Evolutionary conservation across 2,113 vertebrate genomes (phyloP), one percentile per base, ranked within the genome.

Genomic region (Dendropsophus ebraccatus): DNA sequence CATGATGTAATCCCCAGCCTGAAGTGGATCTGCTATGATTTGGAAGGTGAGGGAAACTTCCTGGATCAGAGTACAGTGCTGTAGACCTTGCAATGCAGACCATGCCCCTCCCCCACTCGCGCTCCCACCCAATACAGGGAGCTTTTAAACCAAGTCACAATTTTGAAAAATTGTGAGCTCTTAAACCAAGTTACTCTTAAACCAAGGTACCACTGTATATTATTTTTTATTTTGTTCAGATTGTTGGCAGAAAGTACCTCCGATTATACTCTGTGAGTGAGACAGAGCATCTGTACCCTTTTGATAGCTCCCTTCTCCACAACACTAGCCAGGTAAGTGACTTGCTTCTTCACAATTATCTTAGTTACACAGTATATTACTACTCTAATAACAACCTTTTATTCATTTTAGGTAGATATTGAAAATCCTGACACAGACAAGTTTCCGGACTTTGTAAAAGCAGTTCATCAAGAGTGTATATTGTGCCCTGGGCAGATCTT

Each of bases 321-420:
- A 99, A 99, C 89, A 99, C 98, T 13, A 99, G 98, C 90, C 97
- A 99, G 97, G 97, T 98, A 88, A 82, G 92, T 88, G 35, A 32
- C 54, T 25, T 13, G 32, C 23, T 19, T 2, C 35, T 6, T 2
- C 13, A 5, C 25, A 50, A 2, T 47, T 6, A 76, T 49, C 9
- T 50, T 9, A 0, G 14, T 50, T 50, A 12, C n/a, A 16, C 21
- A 10, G 16, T 54, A 30, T 13, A 10, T 41, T 41, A 3, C 41
- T 41, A 1, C 1, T 52, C 47, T 76, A 17, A 19, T 50, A 0
- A 11, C n/a, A 32, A 4, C 8, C 11, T 16, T 8, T 78, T 67
- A 72, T 78, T 1, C 19, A 88, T 86, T 89, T 62, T 16, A 99
- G 98, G 97, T 99, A 5, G 96, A 99, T 19, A 95, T 96, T 89